A percentile compares a stretch with the other conserved stretches of the same genome.
phyloP scores from a whole-genome alignment of 2,888 invertebrate species.

The Bellardia bayeri region DNA sequence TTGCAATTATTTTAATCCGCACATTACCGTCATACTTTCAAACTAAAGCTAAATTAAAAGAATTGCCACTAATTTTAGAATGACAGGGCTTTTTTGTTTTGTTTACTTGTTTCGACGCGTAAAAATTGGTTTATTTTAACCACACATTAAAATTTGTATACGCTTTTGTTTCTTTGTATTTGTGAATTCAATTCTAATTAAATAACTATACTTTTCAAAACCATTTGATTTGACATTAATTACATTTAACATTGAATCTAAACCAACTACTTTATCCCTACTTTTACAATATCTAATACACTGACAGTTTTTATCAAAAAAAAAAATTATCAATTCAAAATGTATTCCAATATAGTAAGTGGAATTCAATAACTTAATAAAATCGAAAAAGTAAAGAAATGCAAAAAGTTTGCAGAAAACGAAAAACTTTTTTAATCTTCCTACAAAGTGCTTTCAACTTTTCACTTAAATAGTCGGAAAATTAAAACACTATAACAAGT shows the following conservation, averaged over 20 bases:
- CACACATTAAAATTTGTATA: too few relatives aligned
- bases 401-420: slow-evolving; percentile 30
- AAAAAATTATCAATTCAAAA: slow-evolving; percentile 49
- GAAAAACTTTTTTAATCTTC: slow-evolving; percentile 73
- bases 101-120: too few relatives aligned
- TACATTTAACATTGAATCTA: slow-evolving; percentile 18
- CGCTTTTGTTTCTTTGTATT: too few relatives aligned
- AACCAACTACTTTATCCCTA: neutral
- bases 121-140: too few relatives aligned
- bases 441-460: slow-evolving; percentile 68
- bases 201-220: neutral
- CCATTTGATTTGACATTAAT: slow-evolving; percentile 45
- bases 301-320: neutral
- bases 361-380: slow-evolving; percentile 50
- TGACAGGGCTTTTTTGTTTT: too few relatives aligned
- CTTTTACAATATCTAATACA: slow-evolving; percentile 16
- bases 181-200: too few relatives aligned
- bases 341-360: slow-evolving; percentile 39
- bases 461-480: slow-evolving; percentile 72
- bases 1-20: too few relatives aligned
- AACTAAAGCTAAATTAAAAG: too few relatives aligned
- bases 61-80: too few relatives aligned
- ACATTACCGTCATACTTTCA: too few relatives aligned
- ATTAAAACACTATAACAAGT: slow-evolving; percentile 72
- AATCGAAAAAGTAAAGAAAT: slow-evolving; percentile 43